A percentile compares a stretch with the other conserved stretches of the same genome.
phyloP scores from a whole-genome alignment of 2,113 vertebrate species.

The Coreoperca whiteheadi region DNA sequence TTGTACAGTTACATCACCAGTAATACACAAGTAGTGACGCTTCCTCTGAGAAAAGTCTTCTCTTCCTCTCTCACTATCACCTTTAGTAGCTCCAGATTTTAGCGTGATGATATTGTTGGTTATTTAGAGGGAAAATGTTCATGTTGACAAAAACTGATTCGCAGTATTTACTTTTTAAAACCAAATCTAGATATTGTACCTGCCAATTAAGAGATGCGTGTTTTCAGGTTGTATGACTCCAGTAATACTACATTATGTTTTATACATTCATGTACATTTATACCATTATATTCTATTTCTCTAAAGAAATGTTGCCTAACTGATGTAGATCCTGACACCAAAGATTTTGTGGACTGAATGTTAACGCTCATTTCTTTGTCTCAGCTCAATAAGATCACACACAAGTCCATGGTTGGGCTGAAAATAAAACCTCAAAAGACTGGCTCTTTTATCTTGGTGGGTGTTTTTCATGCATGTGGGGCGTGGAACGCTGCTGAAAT shows the following conservation, averaged over 20 bases:
- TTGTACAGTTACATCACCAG: neutral
- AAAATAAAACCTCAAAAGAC: conserved; percentile 66
- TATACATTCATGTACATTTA: conserved; percentile 40
- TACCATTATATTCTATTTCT: conserved; percentile 29
- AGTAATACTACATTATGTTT: conserved; percentile 21
- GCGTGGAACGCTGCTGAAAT: conserved; percentile 4
- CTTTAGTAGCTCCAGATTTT: conserved; percentile 19
- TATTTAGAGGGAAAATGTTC: neutral
- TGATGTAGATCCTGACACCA: conserved; percentile 18
- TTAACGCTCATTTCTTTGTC: conserved; percentile 29
- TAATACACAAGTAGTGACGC: neutral
- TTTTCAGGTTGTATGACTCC: neutral
- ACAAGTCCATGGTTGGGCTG: conserved; percentile 26
- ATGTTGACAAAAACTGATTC: neutral
- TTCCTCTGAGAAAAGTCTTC: neutral
- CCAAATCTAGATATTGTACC: conserved; percentile 5
- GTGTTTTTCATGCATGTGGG: conserved; percentile 31
- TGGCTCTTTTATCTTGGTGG: conserved; percentile 33
- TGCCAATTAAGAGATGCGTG: neutral
- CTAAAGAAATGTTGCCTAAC: conserved; percentile 4
- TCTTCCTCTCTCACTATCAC: conserved; percentile 8
- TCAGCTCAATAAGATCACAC: conserved; percentile 23
- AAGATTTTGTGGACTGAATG: conserved; percentile 32
- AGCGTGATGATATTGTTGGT: neutral
- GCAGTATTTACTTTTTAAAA: conserved; percentile 18